phyloP scores from a whole-genome alignment of 2,113 vertebrate species.

The Gavialis gangeticus region DNA sequence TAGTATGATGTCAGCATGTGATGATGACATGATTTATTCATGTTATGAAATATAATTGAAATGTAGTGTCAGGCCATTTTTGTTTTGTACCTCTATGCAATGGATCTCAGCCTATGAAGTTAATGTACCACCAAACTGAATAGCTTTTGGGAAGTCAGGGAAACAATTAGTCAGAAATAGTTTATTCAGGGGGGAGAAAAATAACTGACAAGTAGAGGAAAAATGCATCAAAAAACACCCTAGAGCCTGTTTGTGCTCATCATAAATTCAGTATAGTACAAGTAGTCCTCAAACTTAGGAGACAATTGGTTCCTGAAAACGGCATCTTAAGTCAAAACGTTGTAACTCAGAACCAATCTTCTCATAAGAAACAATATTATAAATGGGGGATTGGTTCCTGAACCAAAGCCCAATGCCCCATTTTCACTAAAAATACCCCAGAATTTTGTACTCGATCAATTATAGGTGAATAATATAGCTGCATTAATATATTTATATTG shows the following conservation, averaged over 20 bases:
- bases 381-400: no score
- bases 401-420: no score
- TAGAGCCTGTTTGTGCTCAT: slow-evolving; percentile 1
- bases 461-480: no score
- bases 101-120: slow-evolving; percentile 34
- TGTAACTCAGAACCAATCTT: no score
- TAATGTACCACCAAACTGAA: slow-evolving; percentile 6
- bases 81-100: slow-evolving; percentile 47
- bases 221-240: background rate
- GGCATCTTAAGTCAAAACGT: no score
- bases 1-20: background rate
- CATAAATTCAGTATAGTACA: slow-evolving; percentile 16
- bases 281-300: slow-evolving; percentile 19
- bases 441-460: no score
- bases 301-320: background rate
- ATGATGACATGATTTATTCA: slow-evolving; percentile 55
- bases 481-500: no score
- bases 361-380: no score
- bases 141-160: slow-evolving; percentile 7
- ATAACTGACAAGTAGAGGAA: background rate
- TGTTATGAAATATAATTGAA: background rate
- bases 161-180: slow-evolving; percentile 15
- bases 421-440: no score
- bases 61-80: slow-evolving; percentile 16
- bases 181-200: background rate